Evolutionary conservation across 1,140 invertebrate genomes (phyloP).

Genomic region (Ridgeia piscesae): DNA sequence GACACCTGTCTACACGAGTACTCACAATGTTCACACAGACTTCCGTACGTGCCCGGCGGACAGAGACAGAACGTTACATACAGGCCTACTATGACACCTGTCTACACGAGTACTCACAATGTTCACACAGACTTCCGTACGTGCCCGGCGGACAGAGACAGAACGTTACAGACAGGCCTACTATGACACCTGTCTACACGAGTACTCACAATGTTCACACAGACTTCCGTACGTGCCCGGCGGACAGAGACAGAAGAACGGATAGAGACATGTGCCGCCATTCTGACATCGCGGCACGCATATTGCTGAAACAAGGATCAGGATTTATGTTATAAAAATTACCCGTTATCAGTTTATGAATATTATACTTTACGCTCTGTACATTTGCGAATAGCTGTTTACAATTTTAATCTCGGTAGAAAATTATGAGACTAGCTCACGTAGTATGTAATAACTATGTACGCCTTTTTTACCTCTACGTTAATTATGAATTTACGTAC

Average conservation of each 20-base stretch:
- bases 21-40: too few species aligned
- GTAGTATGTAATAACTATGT: too few species aligned
- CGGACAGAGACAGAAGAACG: conserved; percentile 22
- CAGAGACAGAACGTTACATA: too few species aligned
- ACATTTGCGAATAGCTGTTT: too few species aligned
- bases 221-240: conserved; percentile 13
- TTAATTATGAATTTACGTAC: neutral
- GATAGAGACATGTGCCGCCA: conserved; percentile 19
- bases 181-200: conserved; percentile 18
- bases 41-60: too few species aligned
- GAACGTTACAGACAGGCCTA: conserved; percentile 28
- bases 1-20: too few species aligned
- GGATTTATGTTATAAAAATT: too few species aligned
- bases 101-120: conserved; percentile 21
- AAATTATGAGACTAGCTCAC: too few species aligned
- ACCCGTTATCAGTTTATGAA: too few species aligned
- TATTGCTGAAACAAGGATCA: conserved; percentile 32
- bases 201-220: conserved; percentile 24
- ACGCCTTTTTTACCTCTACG: neutral
- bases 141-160: neutral
- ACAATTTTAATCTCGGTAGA: too few species aligned
- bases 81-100: too few species aligned
- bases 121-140: conserved; percentile 14
- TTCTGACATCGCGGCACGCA: conserved; percentile 39
- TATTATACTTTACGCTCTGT: too few species aligned